These are phyloP conservation scores for Meliscaeva auricollis DNA, from an alignment of 2,888 invertebrate genomes.

Conservation along the genomic window DNA sequence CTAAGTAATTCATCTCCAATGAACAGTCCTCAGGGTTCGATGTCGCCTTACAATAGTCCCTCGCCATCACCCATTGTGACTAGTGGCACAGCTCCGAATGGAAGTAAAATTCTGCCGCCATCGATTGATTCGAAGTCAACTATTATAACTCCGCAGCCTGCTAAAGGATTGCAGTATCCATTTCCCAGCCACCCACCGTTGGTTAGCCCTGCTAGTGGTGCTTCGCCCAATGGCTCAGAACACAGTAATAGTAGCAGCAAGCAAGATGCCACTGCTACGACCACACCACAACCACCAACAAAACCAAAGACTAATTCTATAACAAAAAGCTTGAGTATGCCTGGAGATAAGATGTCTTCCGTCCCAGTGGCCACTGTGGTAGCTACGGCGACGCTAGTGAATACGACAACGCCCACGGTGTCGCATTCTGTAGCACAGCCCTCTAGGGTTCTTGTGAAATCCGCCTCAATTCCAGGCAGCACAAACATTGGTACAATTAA, in stretches of 20 bases:
- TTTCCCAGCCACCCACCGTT: slow-evolving; percentile 91
- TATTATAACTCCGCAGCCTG: slow-evolving; percentile 78
- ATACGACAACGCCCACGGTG: slow-evolving; percentile 49
- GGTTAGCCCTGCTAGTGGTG: slow-evolving; percentile 81
- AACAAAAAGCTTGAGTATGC: slow-evolving; percentile 83
- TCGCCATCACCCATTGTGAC: slow-evolving; percentile 83
- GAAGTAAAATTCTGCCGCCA: slow-evolving; percentile 24
- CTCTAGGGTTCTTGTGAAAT: slow-evolving; percentile 80
- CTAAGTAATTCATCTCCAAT: slow-evolving; percentile 83
- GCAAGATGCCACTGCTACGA: slow-evolving; percentile 25
- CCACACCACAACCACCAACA: slow-evolving; percentile 77
- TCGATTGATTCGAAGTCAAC: slow-evolving; percentile 54
- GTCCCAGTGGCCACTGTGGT: slow-evolving; percentile 57
- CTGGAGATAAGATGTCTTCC: slow-evolving; percentile 77
- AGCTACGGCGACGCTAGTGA: slow-evolving; percentile 53
- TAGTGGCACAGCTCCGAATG: slow-evolving; percentile 46
- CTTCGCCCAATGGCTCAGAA: slow-evolving; percentile 63
- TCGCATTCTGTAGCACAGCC: slow-evolving; percentile 51
- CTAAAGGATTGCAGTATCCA: slow-evolving; percentile 88
- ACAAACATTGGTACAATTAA: slow-evolving; percentile 83
- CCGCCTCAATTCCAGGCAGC: slow-evolving; percentile 83
- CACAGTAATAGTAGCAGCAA: slow-evolving; percentile 65
- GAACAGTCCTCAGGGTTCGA: slow-evolving; percentile 84
- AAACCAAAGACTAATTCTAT: slow-evolving; percentile 81
- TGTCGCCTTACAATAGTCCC: slow-evolving; percentile 84